Evolutionary conservation across 2,797 vertebrate species (phyloP).

Genomic region (Fundulus diaphanus): DNA sequence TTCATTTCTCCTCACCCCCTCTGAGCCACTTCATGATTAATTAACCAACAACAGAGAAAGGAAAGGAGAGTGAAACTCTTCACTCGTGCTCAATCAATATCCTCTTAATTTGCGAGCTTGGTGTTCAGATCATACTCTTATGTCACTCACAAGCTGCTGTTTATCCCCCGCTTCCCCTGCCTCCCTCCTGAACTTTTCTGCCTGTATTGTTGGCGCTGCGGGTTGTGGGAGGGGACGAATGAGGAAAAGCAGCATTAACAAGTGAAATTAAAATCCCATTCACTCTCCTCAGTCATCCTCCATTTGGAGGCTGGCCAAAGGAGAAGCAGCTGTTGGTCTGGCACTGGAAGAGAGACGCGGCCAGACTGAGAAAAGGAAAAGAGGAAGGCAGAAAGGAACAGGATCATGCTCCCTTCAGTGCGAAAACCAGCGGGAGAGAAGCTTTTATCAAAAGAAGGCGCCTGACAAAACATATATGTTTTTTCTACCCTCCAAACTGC

Average conservation of each 20-base stretch:
- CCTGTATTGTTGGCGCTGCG: constrained; percentile 38
- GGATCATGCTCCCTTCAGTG: constrained; percentile 10
- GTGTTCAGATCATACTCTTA: constrained; percentile 30
- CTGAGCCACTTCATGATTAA: constrained; percentile 47
- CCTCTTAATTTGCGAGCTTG: constrained; percentile 51
- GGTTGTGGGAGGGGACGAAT: constrained; percentile 30
- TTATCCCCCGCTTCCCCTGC: constrained; percentile 25
- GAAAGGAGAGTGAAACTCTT: constrained; percentile 30
- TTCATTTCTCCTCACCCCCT: constrained; percentile 23
- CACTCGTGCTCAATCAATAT: constrained; percentile 45
- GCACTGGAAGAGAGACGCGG: constrained; percentile 11
- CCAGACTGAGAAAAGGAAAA: constrained; percentile 9
- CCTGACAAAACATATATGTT: constrained; percentile 4
- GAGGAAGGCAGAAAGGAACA: constrained; percentile 21
- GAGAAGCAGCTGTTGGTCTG: constrained; percentile 68
- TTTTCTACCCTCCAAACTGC: constrained; percentile 8
- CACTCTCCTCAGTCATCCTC: constrained; percentile 64
- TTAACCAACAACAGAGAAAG: constrained; percentile 39
- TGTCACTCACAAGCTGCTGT: constrained; percentile 34
- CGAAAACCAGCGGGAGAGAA: constrained; percentile 23
- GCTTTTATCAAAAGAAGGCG: constrained; percentile 26
- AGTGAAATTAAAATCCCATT: constrained; percentile 77
- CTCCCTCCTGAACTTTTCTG: constrained; percentile 19
- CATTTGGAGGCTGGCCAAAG: constrained; percentile 63
- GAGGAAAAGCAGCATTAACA: constrained; percentile 59